Percentiles rank a stretch among this genome's conserved stretches.
Conservation (phyloP, 1,140 invertebrate genomes). For the Piezodorus guildinii region DNA sequence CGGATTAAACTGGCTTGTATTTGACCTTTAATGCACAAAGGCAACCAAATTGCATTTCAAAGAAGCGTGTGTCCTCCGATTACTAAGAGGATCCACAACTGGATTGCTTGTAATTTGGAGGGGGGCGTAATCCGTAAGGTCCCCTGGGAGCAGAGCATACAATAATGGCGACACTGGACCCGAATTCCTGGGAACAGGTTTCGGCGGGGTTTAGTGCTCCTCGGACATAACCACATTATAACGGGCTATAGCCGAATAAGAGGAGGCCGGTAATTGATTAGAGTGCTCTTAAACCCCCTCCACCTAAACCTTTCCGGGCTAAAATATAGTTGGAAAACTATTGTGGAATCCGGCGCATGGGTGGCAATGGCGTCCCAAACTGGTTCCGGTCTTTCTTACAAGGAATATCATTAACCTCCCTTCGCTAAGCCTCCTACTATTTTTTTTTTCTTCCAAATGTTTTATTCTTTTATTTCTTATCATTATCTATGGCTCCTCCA, state of each 20-base stretch:
- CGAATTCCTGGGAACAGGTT: background rate
- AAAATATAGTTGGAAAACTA: conserved; percentile 6
- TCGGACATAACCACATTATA: background rate
- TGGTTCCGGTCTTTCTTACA: background rate
- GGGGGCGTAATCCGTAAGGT: too few species aligned
- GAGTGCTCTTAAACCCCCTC: background rate
- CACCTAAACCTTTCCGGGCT: background rate
- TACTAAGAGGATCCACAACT: too few species aligned
- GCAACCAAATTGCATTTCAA: too few species aligned
- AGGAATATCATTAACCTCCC: conserved; percentile 4
- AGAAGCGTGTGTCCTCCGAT: too few species aligned
- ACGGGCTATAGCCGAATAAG: conserved; percentile 3
- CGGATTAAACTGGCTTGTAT: too few species aligned
- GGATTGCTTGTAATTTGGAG: too few species aligned
- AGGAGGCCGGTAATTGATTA: background rate
- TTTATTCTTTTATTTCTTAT: background rate
- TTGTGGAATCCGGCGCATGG: conserved; percentile 3
- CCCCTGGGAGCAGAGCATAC: background rate
- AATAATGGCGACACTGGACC: conserved; percentile 1
- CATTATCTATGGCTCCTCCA: background rate
- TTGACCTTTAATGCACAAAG: too few species aligned
- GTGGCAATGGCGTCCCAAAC: background rate
- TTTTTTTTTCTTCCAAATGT: conserved; percentile 1
- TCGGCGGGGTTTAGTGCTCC: background rate
- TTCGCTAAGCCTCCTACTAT: conserved; percentile 5